These are phyloP conservation scores for Physella acuta DNA, from an alignment of 1,140 invertebrate genomes.

Conservation along the genomic window DNA sequence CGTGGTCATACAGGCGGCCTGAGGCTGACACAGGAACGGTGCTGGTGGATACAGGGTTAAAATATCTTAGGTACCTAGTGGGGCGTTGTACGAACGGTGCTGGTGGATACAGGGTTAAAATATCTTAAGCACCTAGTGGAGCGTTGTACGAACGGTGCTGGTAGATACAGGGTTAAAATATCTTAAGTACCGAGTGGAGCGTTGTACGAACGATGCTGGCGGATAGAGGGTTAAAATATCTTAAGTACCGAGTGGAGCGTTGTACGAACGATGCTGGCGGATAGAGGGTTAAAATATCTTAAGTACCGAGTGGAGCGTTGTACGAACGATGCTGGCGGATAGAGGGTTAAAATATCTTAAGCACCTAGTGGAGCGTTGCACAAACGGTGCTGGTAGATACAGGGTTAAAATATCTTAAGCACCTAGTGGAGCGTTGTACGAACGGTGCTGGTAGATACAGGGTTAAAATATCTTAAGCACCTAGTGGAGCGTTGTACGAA, in stretches of 20 bases:
- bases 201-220: constrained; percentile 54
- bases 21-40: constrained; percentile 52
- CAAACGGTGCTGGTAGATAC: not conserved
- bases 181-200: no score
- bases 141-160: constrained; percentile 55
- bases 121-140: no score
- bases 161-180: no score
- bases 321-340: not conserved
- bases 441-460: not conserved
- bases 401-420: no score
- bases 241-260: no score
- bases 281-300: not conserved
- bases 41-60: constrained; percentile 43
- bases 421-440: not conserved
- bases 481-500: not conserved
- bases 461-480: no score
- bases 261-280: not conserved
- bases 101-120: no score
- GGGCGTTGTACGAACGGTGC: constrained; percentile 54
- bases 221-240: no score
- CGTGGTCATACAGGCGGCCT: constrained; percentile 50
- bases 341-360: not conserved
- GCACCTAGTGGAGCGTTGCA: constrained; percentile 1
- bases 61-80: no score
- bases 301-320: no score